Evolutionary conservation across 1,140 invertebrate species (phyloP), one percentile per base, ranked within the genome.

Genomic region (Stegodyphus dumicola): DNA sequence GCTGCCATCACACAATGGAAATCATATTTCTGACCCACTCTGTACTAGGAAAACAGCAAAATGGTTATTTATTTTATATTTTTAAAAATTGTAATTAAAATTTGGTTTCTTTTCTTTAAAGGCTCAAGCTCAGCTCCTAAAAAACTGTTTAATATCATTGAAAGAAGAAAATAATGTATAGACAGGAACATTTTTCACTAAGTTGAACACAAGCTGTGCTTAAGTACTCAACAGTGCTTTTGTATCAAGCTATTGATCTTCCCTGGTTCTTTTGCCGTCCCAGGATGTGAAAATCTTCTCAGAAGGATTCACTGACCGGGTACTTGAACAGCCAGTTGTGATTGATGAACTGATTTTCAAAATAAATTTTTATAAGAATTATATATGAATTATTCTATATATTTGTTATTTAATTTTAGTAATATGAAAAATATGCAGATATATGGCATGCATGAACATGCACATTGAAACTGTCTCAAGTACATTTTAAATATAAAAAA

Each of bases 121-220:
- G 93, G 92, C 93, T 76, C 93, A 93, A 87, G 91, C 93, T 10
- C 93, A 93, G 89, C 90, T 93, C 90, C 91, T 93, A 86, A 93
- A 92, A 88, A 93, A 93, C 89, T 93, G 92, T 90, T 91, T 93
- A 88, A 88, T 90, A 51, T 90, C 90, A 53, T 89, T 93, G 83
- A 91, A 92, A 87, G 93, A 93, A 89, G 92, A 93, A 89, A 76
- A 86, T 64, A 71, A 56, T 17, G 11, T 86, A 13, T 79, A 73
- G 33, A 54, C 2, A 56, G 18, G 11, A 56, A 54, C 15, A 4
- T n/a, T 54, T 33, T n/a, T 33, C 33, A 33, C 33, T 17, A 17
- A 54, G 13, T 74, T 56, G 5, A 74, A 10, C 54, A 66, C 60
- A 52, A 15, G 18, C 0, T 77, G 60, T 74, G 52, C 7, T 65